Conservation (phyloP, 2,888 invertebrate species). For the Eristalis pertinax region DNA sequence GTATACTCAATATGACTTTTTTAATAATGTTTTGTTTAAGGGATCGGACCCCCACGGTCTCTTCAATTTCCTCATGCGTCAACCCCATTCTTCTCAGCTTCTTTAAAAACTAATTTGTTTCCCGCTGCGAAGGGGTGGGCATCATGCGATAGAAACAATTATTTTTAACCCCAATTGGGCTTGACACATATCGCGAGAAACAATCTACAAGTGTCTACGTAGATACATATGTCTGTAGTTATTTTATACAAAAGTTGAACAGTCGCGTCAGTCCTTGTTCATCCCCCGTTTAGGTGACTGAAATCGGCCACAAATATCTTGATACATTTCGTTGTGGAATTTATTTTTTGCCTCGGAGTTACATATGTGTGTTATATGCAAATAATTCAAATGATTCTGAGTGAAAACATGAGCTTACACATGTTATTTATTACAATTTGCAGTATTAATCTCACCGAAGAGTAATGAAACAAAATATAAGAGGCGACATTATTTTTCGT, state of each 20-base stretch:
- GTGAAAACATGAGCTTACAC: background rate
- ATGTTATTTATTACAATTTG: background rate
- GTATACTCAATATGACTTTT: background rate
- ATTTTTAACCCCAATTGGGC: background rate
- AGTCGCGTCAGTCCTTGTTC: background rate
- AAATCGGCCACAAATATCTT: background rate
- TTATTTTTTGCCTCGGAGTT: background rate
- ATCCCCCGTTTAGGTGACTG: background rate
- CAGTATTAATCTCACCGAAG: background rate
- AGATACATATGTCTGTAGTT: background rate
- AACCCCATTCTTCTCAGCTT: background rate
- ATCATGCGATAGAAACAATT: background rate
- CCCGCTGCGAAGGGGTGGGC: background rate
- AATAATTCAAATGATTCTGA: background rate
- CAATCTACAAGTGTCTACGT: background rate
- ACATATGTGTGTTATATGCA: background rate
- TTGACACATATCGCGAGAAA: background rate
- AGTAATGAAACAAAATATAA: background rate
- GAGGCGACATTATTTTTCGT: background rate
- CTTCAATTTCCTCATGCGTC: background rate
- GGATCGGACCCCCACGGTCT: background rate
- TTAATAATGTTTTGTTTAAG: background rate
- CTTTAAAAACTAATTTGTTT: background rate
- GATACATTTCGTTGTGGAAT: background rate
- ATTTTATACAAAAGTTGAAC: background rate